Base-by-base conservation (phyloP, 2,113 vertebrate genomes). In the Vicugna pacos region DNA sequence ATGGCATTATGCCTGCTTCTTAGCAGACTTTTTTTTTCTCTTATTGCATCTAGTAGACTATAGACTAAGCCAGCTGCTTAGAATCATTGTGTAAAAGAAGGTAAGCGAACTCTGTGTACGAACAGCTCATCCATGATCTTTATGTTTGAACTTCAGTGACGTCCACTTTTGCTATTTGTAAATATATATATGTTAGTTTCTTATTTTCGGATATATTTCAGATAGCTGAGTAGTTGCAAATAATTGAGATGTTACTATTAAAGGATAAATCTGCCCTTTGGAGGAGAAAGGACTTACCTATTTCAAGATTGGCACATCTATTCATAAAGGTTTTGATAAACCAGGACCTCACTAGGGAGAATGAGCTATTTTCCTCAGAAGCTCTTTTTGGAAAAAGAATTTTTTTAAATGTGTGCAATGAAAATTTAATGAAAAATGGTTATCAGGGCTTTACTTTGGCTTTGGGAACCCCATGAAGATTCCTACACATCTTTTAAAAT, bases 391-490 rank as follows among this genome's bases (percentile, higher is more conserved):
- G 50, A 6, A 48, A 76, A 77, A 76, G 13, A 35, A 4, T 5
- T 9, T 15, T 89, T 89, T 90, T n/a, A 77, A 77, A 89, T 73
- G 10, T 60, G 24, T 56, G 28, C 28, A 95, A 92, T 92, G 72
- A 92, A 81, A 91, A 48, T 30, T 32, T 67, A 50, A 72, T 92
- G 50, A 97, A 79, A 96, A 93, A 60, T 93, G 38, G 12, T 93
- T 89, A 56, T 86, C 26, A 76, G 32, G 38, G 35, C 32, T 86
- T 89, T 24, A 80, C 8, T 93, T 95, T 94, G 69, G 15, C 46
- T 84, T 95, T 86, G 35, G 28, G 50, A 87, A 79, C 19, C 26
- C 42, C 35, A 69, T 86, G 35, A 92, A 72, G 6, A 19, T 83
- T 95, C 79, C 50, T 97, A 14, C 83, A 52, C 8, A 62, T 54